A percentile compares a stretch with the other conserved stretches of the same genome.
These are phyloP conservation scores for Troides helena DNA, from an alignment of 2,888 invertebrate species.

Conservation along the genomic window DNA sequence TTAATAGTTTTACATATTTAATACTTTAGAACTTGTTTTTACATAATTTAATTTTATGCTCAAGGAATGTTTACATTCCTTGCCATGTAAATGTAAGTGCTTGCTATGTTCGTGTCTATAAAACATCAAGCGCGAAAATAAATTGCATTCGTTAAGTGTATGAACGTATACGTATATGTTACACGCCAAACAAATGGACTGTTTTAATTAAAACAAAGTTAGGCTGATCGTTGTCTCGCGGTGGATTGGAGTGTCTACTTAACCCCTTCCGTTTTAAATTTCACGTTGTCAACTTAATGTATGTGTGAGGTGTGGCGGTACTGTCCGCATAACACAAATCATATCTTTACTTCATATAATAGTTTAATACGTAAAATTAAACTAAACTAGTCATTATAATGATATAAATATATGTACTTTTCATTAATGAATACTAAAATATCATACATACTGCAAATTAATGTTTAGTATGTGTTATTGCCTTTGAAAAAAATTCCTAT, in stretches of 20 bases:
- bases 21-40: not conserved
- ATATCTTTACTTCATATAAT: too few relatives aligned
- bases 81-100: not conserved
- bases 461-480: too few relatives aligned
- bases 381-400: too few relatives aligned
- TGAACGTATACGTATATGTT: slow-evolving; percentile 17
- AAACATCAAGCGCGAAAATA: slow-evolving; percentile 35
- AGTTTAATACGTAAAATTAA: too few relatives aligned
- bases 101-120: slow-evolving; percentile 5
- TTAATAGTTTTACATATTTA: too few relatives aligned
- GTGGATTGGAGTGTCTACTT: slow-evolving; percentile 52
- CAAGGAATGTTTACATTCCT: not conserved
- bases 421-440: too few relatives aligned
- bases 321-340: slow-evolving; percentile 19
- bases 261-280: slow-evolving; percentile 61
- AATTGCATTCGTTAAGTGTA: slow-evolving; percentile 21
- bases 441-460: too few relatives aligned
- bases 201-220: slow-evolving; percentile 60
- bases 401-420: too few relatives aligned
- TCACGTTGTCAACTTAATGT: slow-evolving; percentile 51
- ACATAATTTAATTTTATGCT: not conserved
- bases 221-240: slow-evolving; percentile 52
- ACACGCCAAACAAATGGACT: slow-evolving; percentile 43
- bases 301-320: slow-evolving; percentile 40
- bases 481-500: too few relatives aligned